phyloP scores from a whole-genome alignment of 2,888 invertebrate species.

The Philopedon plagiatum region DNA sequence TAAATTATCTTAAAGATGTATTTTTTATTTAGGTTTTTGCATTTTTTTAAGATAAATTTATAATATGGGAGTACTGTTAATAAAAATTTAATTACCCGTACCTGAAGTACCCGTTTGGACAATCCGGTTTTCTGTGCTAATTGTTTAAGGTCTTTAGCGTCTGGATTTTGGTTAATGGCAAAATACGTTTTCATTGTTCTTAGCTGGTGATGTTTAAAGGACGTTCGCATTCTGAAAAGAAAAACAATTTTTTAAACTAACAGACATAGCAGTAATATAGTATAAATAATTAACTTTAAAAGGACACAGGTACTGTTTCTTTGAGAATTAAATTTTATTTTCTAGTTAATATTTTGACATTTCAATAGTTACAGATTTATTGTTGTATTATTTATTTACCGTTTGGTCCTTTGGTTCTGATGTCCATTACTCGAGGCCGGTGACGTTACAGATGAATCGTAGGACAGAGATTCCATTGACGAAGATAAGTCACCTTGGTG shows the following conservation, averaged over 20 bases:
- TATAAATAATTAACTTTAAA: too few relatives aligned
- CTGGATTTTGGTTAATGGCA: slow-evolving; percentile 98
- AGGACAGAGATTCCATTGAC: slow-evolving; percentile 83
- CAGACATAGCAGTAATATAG: background rate
- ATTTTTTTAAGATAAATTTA: too few relatives aligned
- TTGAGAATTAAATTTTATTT: too few relatives aligned
- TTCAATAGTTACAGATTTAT: too few relatives aligned
- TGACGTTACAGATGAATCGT: slow-evolving; percentile 81
- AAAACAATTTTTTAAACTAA: background rate
- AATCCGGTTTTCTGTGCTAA: slow-evolving; percentile 98
- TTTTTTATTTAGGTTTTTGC: too few relatives aligned
- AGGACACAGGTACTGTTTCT: too few relatives aligned
- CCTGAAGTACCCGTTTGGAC: slow-evolving; percentile 98
- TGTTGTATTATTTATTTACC: slow-evolving; percentile 70
- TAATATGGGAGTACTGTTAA: too few relatives aligned
- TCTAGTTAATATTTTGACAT: too few relatives aligned
- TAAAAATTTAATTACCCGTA: too few relatives aligned
- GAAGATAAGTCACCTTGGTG: slow-evolving; percentile 82
- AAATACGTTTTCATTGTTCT: slow-evolving; percentile 99
- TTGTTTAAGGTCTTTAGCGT: slow-evolving; percentile 98
- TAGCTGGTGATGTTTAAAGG: slow-evolving; percentile 99
- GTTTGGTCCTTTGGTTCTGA: slow-evolving; percentile 83
- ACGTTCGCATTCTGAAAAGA: slow-evolving; percentile 86
- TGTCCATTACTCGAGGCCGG: slow-evolving; percentile 76
- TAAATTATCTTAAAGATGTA: too few relatives aligned